A percentile compares a stretch with the other conserved stretches of the same genome.
These are phyloP conservation scores for Hymenopus coronatus DNA, from an alignment of 2,888 invertebrate genomes.

Conservation along the genomic window DNA sequence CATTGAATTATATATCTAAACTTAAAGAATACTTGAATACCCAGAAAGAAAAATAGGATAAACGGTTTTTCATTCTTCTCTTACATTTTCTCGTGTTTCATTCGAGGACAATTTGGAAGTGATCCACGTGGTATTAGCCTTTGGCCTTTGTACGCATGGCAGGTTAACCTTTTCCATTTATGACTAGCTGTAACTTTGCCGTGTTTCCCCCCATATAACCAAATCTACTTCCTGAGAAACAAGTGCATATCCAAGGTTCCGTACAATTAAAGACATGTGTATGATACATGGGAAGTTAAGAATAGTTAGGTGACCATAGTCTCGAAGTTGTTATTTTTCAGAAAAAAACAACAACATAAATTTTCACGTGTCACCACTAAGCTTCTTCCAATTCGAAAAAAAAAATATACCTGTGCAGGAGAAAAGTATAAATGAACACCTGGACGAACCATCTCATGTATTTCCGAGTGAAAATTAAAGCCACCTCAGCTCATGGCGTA, in stretches of 20 bases:
- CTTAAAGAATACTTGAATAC: neutral
- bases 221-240: neutral
- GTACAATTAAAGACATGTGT: neutral
- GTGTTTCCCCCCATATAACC: neutral
- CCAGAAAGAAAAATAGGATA: neutral
- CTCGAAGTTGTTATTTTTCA: neutral
- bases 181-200: neutral
- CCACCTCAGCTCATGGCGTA: neutral
- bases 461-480: neutral
- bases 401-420: neutral
- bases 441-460: too few relatives aligned
- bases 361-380: neutral
- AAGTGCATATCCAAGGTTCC: neutral
- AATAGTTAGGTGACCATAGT: neutral
- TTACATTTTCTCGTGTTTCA: neutral
- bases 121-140: neutral
- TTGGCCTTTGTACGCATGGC: neutral
- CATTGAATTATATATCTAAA: neutral
- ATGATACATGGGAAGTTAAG: neutral
- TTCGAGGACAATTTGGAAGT: neutral
- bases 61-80: neutral
- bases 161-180: neutral
- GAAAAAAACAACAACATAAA: too few relatives aligned
- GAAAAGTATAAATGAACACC: too few relatives aligned
- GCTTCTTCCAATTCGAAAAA: neutral